Base-by-base conservation (phyloP, 2,113 vertebrate genomes). In the Gobiocypris rarus region DNA sequence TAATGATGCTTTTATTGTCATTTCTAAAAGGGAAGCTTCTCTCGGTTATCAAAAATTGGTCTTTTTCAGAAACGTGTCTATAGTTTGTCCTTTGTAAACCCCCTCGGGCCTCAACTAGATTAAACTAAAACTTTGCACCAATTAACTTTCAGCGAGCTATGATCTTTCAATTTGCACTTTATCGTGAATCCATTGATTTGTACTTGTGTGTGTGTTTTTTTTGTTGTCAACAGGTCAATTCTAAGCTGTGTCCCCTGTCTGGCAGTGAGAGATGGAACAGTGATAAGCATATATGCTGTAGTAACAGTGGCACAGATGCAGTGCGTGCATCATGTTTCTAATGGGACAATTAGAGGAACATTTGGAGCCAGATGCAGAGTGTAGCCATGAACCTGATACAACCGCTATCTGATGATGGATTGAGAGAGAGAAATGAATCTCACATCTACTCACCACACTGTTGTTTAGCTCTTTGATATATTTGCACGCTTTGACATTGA, bases 291-390 rank as follows among this genome's bases (percentile, higher is more conserved):
- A 83, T 61, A 69, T 48, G 19, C 65, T 22, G 52, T 43, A n/a
- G 79, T 58, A 67, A 70, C 61, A 67, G 65, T 50, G 65, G 80
- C 69, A 38, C 86, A 87, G 83, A 82, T 80, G 86, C 80, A 67
- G 69, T 83, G 65, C 70, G 58, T 85, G 83, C 65, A 43, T 65
- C 48, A 56, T 61, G 71, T 87, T 87, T 85, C 86, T 85, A 82
- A 85, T 83, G 69, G 79, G 80, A 81, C 58, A 85, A 83, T 87
- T 87, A 83, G 79, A 85, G 56, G 77, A 63, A 76, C 75, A 83
- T 58, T 56, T 59, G 75, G 75, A 85, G 83, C 75, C 83, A 85
- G 80, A 87, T 85, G 86, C 82, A 48, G 80, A 85, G 73, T 69
- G 71, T 75, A 71, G 52, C 43, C 38, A 45, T 63, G 79, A 54